phyloP scores from a whole-genome alignment of 2,113 vertebrate genomes.

The Podocnemis expansa region DNA sequence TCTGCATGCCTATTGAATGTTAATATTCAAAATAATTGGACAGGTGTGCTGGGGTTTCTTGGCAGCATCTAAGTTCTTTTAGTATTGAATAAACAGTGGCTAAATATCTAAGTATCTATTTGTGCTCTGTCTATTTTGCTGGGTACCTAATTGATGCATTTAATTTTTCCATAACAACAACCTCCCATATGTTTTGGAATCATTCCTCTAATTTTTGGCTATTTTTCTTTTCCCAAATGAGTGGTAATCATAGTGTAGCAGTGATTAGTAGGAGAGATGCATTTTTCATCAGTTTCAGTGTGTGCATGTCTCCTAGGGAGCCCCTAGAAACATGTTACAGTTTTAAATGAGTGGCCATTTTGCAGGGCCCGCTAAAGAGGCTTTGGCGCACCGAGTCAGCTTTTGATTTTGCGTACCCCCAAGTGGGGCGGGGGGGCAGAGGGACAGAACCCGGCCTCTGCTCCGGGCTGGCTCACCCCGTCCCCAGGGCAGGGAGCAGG shows the following conservation, averaged over 20 bases:
- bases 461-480: too few species aligned
- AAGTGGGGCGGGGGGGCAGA: too few species aligned
- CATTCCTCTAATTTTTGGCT: not conserved
- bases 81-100: not conserved
- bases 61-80: not conserved
- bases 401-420: too few species aligned
- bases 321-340: conserved; percentile 8
- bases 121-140: not conserved
- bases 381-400: too few species aligned
- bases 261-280: conserved; percentile 2
- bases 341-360: not conserved
- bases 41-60: not conserved
- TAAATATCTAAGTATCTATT: not conserved
- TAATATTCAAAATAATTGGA: not conserved
- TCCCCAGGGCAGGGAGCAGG: too few species aligned
- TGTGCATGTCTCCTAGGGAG: not conserved
- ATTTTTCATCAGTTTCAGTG: not conserved
- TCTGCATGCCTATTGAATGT: not conserved
- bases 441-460: too few species aligned
- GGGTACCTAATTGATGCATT: not conserved
- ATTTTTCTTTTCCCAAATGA: accelerated
- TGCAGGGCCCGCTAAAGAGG: too few species aligned
- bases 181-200: not conserved
- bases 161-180: not conserved
- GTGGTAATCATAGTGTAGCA: conserved; percentile 26